phyloP scores from a whole-genome alignment of 2,888 invertebrate genomes.

The Chrysolina americana region DNA sequence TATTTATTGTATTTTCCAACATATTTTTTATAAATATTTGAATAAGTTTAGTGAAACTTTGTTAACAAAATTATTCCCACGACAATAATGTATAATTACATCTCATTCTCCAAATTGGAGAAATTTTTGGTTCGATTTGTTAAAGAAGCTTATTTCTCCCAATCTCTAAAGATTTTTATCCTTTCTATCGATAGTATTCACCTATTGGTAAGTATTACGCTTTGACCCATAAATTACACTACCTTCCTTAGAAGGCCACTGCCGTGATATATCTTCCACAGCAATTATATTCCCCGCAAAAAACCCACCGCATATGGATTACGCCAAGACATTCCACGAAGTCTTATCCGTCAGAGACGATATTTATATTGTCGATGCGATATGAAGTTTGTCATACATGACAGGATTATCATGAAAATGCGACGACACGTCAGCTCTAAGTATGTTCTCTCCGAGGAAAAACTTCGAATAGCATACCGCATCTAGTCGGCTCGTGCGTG shows the following conservation, averaged over 20 bases:
- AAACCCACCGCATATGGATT: conserved; percentile 35
- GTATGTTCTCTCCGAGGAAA: conserved; percentile 47
- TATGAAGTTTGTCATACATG: conserved; percentile 60
- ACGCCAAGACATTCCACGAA: conserved; percentile 46
- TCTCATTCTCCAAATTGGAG: too few species aligned
- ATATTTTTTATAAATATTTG: too few species aligned
- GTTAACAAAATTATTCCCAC: too few species aligned
- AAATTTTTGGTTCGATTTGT: too few species aligned
- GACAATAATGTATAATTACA: too few species aligned
- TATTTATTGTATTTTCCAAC: too few species aligned
- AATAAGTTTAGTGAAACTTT: too few species aligned
- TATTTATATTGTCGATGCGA: conserved; percentile 57
- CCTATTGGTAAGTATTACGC: too few species aligned
- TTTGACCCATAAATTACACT: too few species aligned
- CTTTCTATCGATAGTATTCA: too few species aligned
- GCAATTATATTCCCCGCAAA: conserved; percentile 9
- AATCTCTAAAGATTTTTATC: too few species aligned
- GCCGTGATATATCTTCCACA: conserved; percentile 28
- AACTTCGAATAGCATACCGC: conserved; percentile 49
- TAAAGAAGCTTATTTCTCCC: too few species aligned
- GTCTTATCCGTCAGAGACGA: conserved; percentile 52
- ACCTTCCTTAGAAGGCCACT: conserved; percentile 25
- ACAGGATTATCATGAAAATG: conserved; percentile 40
- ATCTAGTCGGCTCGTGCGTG: conserved; percentile 56
- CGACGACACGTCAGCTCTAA: conserved; percentile 28